phyloP scores from a whole-genome alignment of 2,888 invertebrate species.

The Torymus auratus region DNA sequence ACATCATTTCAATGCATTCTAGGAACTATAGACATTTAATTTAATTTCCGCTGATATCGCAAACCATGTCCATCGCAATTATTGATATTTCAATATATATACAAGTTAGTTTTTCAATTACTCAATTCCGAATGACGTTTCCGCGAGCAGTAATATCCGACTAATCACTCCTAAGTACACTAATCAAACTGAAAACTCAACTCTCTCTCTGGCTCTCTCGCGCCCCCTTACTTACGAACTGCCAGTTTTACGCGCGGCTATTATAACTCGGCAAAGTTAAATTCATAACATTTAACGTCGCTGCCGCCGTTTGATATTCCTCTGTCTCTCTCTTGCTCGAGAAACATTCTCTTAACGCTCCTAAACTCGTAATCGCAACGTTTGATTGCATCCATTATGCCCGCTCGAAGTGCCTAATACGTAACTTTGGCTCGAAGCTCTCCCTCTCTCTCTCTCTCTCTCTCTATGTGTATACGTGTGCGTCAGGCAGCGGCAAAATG shows the following conservation, averaged over 20 bases:
- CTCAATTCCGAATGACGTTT: too few species aligned
- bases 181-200: too few species aligned
- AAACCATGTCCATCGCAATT: too few species aligned
- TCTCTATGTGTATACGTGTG: constrained; percentile 1
- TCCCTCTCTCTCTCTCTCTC: constrained; percentile 2
- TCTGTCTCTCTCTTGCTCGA: too few species aligned
- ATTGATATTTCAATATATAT: too few species aligned
- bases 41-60: too few species aligned
- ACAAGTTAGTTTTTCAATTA: too few species aligned
- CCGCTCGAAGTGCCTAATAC: constrained; percentile 66
- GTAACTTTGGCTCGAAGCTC: constrained; percentile 62
- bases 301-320: background rate
- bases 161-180: too few species aligned
- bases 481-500: constrained; percentile 48
- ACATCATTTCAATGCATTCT: too few species aligned
- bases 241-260: background rate
- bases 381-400: constrained; percentile 71
- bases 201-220: background rate
- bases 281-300: constrained; percentile 30
- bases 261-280: constrained; percentile 32
- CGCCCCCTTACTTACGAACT: background rate
- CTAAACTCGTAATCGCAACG: constrained; percentile 66
- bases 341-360: constrained; percentile 33
- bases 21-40: too few species aligned
- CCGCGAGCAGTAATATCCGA: too few species aligned